Evolutionary conservation across 2,113 vertebrate genomes (phyloP), one percentile per base, ranked within the genome.

Genomic region (Sinocyclocheilus rhinocerous): DNA sequence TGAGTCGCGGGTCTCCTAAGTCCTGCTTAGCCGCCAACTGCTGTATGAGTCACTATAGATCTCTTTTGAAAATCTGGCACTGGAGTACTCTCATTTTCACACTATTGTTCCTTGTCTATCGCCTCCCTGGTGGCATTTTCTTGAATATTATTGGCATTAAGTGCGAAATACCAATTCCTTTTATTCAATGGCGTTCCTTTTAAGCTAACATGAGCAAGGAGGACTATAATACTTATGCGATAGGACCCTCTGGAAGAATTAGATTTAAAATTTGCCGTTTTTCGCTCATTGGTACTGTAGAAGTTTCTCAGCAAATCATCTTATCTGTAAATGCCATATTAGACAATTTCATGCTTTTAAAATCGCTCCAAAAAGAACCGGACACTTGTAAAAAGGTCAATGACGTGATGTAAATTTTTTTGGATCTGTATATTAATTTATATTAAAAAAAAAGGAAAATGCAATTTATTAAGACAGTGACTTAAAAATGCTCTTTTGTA

Each of bases 51-150:
- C 67, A 78, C 50, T 76, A 72, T 52, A 63, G 76, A 50, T 29
- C 42, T n/a, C 13, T 15, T 48, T 59, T 72, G 42, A 26, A 82
- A 78, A 78, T 59, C 26, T 76, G 76, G 24, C 67, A 83, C 18
- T 70, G 16, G 42, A 82, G 42, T 29, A 22, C 63, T 69, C 24
- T 82, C 80, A 82, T 82, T 82, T 69, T 82, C 80, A 67, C 24
- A 50, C 61, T 69, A 82, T 82, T 82, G 63, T 82, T 33, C 16
- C 80, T 52, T 1, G 24, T 29, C 15, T 26, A 48, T 52, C 1
- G 24, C 63, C 63, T 82, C 61, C 42, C 59, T 69, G 80, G 22
- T 82, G n/a, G 39, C 26, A 48, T 9, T 5, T 48, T 80, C 33
- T 80, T 61, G 20, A 61, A 78, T 61, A 42, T 42, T 7, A 16